A percentile compares a stretch with the other conserved stretches of the same genome.
These are phyloP conservation scores for Taenioides sp. DNA, from an alignment of 2,797 vertebrate species.

Conservation along the genomic window DNA sequence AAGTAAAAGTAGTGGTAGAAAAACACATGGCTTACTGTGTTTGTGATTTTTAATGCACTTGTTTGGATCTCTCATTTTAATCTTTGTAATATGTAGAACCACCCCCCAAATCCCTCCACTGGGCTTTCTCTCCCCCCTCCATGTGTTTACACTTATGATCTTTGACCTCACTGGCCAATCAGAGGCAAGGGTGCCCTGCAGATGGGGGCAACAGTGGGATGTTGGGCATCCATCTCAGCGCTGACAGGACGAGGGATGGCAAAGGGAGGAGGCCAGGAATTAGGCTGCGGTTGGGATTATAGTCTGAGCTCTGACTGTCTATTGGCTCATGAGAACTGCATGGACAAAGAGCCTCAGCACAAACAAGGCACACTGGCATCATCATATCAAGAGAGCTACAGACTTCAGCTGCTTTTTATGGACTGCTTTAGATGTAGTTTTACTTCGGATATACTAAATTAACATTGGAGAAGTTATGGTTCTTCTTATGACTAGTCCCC, in stretches of 20 bases:
- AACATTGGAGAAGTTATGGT: conserved; percentile 73
- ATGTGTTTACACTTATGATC: conserved; percentile 54
- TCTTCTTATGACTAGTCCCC: conserved; percentile 75
- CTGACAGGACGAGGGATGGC: conserved; percentile 15
- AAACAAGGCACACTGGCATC: conserved; percentile 38
- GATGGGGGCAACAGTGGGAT: conserved; percentile 51
- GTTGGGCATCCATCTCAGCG: conserved; percentile 26
- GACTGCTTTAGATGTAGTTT: conserved; percentile 23
- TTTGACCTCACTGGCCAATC: conserved; percentile 52
- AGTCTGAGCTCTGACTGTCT: conserved; percentile 61
- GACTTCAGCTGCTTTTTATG: not conserved
- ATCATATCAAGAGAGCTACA: conserved; percentile 11
- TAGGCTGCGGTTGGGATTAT: conserved; percentile 67
- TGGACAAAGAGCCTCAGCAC: conserved; percentile 55
- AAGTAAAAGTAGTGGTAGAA: not conserved
- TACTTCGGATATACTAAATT: not conserved
- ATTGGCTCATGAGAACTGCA: conserved; percentile 46
- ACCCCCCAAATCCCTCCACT: conserved; percentile 53
- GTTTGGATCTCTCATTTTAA: conserved; percentile 23
- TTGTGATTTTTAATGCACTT: not conserved
- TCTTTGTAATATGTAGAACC: conserved; percentile 5
- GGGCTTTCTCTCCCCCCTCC: conserved; percentile 34
- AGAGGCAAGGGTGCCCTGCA: conserved; percentile 1
- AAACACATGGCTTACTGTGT: not conserved
- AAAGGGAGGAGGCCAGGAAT: conserved; percentile 54